These are phyloP conservation scores for Chloropsis cyanopogon DNA, from an alignment of 2,113 vertebrate genomes.

Conservation along the genomic window DNA sequence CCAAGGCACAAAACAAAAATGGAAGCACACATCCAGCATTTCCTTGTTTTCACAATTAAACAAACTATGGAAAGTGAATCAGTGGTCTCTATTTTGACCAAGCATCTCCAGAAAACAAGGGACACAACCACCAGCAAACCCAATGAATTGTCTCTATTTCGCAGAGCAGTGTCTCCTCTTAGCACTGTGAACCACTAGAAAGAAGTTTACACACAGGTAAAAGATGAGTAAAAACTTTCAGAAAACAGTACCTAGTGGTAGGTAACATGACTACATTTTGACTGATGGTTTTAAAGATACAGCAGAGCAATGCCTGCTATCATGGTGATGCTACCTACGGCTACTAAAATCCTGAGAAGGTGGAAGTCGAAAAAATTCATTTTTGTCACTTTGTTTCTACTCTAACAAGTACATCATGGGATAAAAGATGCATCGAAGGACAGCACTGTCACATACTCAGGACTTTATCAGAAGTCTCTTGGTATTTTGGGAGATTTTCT, in stretches of 20 bases:
- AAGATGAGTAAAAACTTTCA: background rate
- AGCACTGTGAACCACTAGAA: background rate
- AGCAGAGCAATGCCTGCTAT: background rate
- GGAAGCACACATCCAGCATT: background rate
- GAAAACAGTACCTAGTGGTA: background rate
- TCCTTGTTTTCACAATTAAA: background rate
- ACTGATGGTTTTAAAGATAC: background rate
- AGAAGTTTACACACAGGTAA: background rate
- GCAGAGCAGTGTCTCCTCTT: background rate
- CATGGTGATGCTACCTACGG: background rate
- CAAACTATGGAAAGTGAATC: background rate
- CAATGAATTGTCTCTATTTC: accelerated
- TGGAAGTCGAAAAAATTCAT: background rate
- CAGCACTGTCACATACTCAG: background rate
- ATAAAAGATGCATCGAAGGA: background rate
- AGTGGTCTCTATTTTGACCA: background rate
- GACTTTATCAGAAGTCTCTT: background rate
- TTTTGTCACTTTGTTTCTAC: background rate
- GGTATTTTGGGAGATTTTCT: background rate
- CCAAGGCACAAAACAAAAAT: background rate
- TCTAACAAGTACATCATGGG: background rate
- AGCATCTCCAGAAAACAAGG: background rate
- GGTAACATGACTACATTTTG: background rate
- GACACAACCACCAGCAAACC: background rate
- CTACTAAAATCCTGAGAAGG: background rate